These are phyloP conservation scores for Plutomurus gul DNA, from an alignment of 1,140 invertebrate genomes.

Conservation along the genomic window DNA sequence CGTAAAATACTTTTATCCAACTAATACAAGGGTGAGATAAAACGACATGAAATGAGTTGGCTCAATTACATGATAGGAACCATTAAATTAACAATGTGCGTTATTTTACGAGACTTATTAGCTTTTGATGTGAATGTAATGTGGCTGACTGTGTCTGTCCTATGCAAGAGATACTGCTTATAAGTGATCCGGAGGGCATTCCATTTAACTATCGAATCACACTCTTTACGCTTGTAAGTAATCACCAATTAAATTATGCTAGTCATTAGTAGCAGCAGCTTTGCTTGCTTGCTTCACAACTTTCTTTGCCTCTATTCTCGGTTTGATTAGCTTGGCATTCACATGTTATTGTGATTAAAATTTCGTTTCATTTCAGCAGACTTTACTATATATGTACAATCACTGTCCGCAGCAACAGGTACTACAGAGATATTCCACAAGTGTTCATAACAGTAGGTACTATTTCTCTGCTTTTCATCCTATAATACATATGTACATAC, in stretches of 20 bases:
- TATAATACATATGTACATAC: too few species aligned
- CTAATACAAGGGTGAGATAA: not conserved
- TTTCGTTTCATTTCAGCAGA: not conserved
- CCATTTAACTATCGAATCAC: not conserved
- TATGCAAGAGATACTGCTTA: not conserved
- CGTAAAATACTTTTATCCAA: too few species aligned
- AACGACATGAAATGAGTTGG: not conserved
- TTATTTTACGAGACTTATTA: not conserved
- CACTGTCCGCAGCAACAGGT: too few species aligned
- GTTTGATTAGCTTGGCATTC: constrained; percentile 10
- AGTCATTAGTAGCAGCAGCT: constrained; percentile 15
- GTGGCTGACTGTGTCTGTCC: not conserved
- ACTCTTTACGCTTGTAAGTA: not conserved
- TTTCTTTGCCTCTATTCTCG: not conserved
- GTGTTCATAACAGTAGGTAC: not conserved
- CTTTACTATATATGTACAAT: too few species aligned
- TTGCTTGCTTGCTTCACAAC: not conserved
- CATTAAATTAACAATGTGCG: not conserved
- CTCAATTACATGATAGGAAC: constrained; percentile 16
- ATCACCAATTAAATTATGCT: not conserved
- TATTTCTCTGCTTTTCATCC: too few species aligned
- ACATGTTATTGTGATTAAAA: constrained; percentile 11
- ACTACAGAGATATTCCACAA: too few species aligned
- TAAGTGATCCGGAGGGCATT: constrained; percentile 19
- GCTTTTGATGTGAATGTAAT: not conserved